Base-by-base conservation (phyloP, 1,140 invertebrate genomes). In the Mactra quadrangularis region DNA sequence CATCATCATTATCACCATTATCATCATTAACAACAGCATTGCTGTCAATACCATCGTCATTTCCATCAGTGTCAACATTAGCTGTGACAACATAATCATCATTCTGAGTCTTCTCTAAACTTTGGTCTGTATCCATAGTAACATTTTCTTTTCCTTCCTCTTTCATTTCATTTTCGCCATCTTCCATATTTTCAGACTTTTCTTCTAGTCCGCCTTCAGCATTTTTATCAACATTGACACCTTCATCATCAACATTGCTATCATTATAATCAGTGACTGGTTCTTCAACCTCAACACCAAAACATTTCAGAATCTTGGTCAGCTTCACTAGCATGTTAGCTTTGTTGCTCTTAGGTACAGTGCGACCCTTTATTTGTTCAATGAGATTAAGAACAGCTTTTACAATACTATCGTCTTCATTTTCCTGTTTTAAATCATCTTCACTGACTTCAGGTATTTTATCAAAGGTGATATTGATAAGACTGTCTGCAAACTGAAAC, bases 401-500 rank as follows among this genome's bases (percentile, higher is more conserved):
- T 29, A 68, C 64, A 68, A 68, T 50, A 29, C 41, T n/a, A 47
- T 2, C 19, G 7, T 52, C 15, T 13, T 50, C 45, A 41, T 41
- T 41, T n/a, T n/a, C n/a, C n/a, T n/a, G n/a, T 9, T 33, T 45
- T 0, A 52, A 27, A 19, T 68, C 45, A 1, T 47, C 6, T n/a
- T 68, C n/a, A 13, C 3, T 0, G n/a, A 25, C 45, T 29, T 38
- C 45, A 9, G 25, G 4, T 41, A 68, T 9, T 45, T 68, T 50
- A 33, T 25, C 33, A 41, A 47, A 19, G 4, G 64, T 29, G 27
- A 68, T 68, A 50, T 68, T 68, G 4, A 68, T 27, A 7, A 68
- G 45, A 50, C 45, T 68, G 15, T 68, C 64, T 33, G 64, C 64
- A 29, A 68, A 68, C 64, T 68, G 64, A 50, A 68, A 68, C 17